phyloP scores from a whole-genome alignment of 2,113 vertebrate genomes.

The Phalacrocorax carbo region DNA sequence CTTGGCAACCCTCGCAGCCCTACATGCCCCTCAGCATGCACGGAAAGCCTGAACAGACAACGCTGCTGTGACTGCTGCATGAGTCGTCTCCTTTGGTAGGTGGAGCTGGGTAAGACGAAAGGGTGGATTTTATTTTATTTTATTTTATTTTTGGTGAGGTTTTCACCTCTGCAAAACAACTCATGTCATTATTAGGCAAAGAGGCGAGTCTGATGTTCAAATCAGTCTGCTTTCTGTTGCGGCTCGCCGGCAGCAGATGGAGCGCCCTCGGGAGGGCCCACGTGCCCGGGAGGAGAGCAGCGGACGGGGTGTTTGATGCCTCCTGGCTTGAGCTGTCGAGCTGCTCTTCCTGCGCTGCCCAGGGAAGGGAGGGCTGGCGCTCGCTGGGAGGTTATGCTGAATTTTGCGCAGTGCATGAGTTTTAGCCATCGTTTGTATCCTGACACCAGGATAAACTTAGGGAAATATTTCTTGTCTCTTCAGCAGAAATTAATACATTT shows the following conservation, averaged over 20 bases:
- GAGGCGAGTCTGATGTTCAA: too few species aligned
- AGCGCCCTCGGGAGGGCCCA: neutral
- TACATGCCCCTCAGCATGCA: neutral
- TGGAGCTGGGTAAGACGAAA: neutral
- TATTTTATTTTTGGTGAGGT: rapidly evolving
- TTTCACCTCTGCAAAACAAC: neutral
- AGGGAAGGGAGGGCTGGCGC: neutral
- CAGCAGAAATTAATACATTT: neutral
- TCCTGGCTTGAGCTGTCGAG: neutral
- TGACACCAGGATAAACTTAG: neutral
- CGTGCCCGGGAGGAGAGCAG: neutral
- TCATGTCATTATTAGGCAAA: too few species aligned
- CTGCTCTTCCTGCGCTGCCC: neutral
- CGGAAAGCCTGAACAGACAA: too few species aligned
- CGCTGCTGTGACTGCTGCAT: rapidly evolving
- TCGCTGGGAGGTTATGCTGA: neutral
- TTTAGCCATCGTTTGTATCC: neutral
- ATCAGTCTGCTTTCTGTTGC: neutral
- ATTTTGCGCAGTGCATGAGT: neutral
- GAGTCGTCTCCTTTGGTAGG: neutral
- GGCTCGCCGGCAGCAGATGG: neutral
- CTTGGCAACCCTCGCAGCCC: too few species aligned
- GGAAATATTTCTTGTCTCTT: neutral
- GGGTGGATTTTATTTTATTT: too few species aligned
- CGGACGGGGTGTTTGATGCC: rapidly evolving